These are phyloP conservation scores for Telmatochromis bifrenatus DNA, from an alignment of 2,113 vertebrate genomes.

Conservation along the genomic window DNA sequence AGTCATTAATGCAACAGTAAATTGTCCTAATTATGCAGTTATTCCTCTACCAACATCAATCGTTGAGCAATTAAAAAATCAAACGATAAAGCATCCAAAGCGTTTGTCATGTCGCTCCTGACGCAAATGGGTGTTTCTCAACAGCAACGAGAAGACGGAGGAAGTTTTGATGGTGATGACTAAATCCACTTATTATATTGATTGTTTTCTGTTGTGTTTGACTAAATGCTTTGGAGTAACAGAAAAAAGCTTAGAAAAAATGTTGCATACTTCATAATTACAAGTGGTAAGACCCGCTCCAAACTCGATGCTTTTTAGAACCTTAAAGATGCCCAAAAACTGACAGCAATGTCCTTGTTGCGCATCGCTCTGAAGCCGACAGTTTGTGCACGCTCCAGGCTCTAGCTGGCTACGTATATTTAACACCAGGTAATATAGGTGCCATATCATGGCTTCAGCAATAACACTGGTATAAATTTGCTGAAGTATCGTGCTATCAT, in stretches of 20 bases:
- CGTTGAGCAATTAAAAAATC: constrained; percentile 3
- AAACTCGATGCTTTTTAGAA: neutral
- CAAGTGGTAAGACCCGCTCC: neutral
- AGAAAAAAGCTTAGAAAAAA: neutral
- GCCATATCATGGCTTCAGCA: neutral
- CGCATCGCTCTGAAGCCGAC: neutral
- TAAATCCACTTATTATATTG: neutral
- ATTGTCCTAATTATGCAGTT: constrained; percentile 11
- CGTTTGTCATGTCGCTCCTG: neutral
- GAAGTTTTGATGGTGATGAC: neutral
- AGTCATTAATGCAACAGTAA: constrained; percentile 9
- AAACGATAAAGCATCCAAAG: neutral
- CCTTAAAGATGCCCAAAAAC: neutral
- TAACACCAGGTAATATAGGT: neutral
- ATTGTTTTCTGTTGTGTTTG: neutral
- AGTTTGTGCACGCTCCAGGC: neutral
- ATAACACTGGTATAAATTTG: neutral
- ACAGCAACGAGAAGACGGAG: neutral
- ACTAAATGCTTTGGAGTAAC: neutral
- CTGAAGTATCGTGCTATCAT: neutral
- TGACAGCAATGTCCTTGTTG: neutral
- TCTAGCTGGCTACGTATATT: neutral
- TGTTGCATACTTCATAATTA: neutral
- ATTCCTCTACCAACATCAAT: constrained; percentile 6
- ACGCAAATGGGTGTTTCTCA: neutral